Base-by-base conservation (phyloP, 2,888 invertebrate genomes). In the Leptinotarsa haldemani region DNA sequence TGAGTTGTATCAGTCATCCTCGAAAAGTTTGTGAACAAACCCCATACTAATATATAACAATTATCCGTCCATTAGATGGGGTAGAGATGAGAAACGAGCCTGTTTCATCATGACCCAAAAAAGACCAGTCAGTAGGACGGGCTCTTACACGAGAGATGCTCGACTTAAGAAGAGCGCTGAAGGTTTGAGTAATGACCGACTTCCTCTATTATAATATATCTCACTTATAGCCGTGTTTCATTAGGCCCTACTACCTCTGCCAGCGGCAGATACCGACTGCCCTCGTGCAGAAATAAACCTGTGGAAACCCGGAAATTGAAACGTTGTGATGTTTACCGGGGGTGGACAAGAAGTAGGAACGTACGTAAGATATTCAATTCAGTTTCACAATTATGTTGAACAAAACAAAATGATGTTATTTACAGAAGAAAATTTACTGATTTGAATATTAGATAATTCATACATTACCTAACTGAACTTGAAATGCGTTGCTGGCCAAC, bases 121-220 rank as follows among this genome's bases (percentile, higher is more conserved):
- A 76, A 71, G 71, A 70, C 69, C 65, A 74, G 74, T 72, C 73
- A 73, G 75, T 73, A 65, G 40, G 61, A 65, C 67, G 58, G 69
- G 73, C 65, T 70, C 65, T 66, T 53, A 66, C 67, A 82, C 82
- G 82, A 84, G 82, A 83, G 83, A 84, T 83, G 83, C 81, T 80
- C 80, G 79, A 83, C 82, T 81, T 79, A 75, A 81, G 80, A 79
- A 81, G 81, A 80, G 82, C 72, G 69, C 65, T 70, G 70, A 70
- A 71, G 72, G 64, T 69, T 83, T 86, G 85, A 85, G 83, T 86
- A 85, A 86, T 85, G 85, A 84, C 85, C 82, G 83, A 85, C 84
- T 85, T 85, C 85, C 84, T 84, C 83, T 82, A 84, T 84, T 83
- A 84, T 82, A 84, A 85, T 86, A 86, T 84, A 85, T 85, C 85